Conservation (phyloP, 2,113 vertebrate genomes). For the Daubentonia madagascariensis region DNA sequence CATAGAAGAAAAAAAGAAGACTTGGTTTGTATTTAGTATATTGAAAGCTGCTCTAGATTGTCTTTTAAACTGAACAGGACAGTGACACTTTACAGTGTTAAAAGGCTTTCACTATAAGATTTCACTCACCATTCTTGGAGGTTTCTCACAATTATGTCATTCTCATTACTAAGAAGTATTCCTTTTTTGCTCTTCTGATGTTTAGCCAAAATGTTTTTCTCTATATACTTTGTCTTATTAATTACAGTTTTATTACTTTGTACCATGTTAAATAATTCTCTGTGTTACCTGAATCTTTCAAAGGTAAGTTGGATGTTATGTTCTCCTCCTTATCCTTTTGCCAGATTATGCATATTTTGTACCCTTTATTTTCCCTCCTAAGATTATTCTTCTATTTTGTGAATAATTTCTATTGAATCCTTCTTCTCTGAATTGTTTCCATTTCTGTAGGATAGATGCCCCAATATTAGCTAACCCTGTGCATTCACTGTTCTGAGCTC, state of each 20-base stretch:
- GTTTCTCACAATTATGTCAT: neutral
- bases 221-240: neutral
- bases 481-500: neutral
- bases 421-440: neutral
- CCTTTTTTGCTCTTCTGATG: neutral
- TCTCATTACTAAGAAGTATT: neutral
- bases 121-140: neutral
- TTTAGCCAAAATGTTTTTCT: conserved; percentile 4
- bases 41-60: neutral
- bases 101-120: neutral
- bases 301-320: neutral
- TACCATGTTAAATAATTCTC: neutral
- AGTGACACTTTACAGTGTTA: neutral
- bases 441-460: neutral
- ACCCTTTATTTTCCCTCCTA: neutral
- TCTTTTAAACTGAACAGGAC: neutral
- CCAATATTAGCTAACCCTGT: neutral
- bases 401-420: neutral
- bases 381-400: conserved; percentile 6
- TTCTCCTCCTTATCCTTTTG: neutral
- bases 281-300: neutral
- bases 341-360: neutral
- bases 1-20: neutral
- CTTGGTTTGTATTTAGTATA: neutral
- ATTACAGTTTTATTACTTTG: neutral